Evolutionary conservation across 2,113 vertebrate genomes (phyloP).

Genomic region (Epinephelus lanceolatus): DNA sequence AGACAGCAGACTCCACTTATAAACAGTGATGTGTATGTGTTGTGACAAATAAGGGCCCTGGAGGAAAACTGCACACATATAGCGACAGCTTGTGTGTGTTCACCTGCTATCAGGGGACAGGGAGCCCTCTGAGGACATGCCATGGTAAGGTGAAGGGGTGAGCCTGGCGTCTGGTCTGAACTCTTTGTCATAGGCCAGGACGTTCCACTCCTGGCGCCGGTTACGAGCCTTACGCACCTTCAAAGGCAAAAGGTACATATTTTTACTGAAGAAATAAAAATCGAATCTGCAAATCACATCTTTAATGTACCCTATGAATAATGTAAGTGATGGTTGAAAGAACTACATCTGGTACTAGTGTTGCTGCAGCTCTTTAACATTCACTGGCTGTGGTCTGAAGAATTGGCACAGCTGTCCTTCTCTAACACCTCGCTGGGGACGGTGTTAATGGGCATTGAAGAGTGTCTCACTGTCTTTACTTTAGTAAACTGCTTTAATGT

Average conservation of each 20-base stretch:
- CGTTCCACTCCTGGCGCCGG: constrained; percentile 94
- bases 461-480: background rate
- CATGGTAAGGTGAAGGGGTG: constrained; percentile 93
- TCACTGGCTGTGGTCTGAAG: background rate
- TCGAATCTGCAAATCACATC: background rate
- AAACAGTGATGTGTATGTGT: background rate
- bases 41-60: background rate
- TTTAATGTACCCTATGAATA: background rate
- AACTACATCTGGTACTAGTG: background rate
- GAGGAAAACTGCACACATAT: background rate
- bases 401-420: background rate
- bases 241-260: background rate
- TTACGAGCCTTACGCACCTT: constrained; percentile 91
- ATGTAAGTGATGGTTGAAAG: background rate
- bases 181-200: constrained; percentile 95
- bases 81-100: background rate
- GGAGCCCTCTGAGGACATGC: constrained; percentile 94
- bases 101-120: constrained; percentile 94
- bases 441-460: background rate
- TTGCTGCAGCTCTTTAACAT: background rate
- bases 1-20: background rate
- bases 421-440: background rate
- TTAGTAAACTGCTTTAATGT: background rate
- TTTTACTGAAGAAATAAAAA: background rate
- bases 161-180: constrained; percentile 92